These are phyloP conservation scores for Protonibea diacanthus DNA, from an alignment of 2,797 vertebrate genomes.

Conservation along the genomic window DNA sequence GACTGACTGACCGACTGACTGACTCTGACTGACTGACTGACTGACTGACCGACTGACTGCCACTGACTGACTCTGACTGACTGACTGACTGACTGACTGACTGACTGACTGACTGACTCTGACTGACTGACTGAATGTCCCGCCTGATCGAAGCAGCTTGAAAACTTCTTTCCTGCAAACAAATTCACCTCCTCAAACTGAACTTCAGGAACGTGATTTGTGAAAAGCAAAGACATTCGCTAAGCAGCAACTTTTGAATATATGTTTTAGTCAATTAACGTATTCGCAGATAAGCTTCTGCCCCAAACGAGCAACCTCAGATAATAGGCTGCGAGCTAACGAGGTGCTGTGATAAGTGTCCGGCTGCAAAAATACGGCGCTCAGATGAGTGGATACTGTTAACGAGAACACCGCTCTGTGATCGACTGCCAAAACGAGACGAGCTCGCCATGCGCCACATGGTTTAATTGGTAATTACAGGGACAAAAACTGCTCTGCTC, in stretches of 20 bases:
- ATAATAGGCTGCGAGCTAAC: slow-evolving; percentile 46
- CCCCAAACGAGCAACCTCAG: slow-evolving; percentile 29
- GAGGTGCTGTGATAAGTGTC: slow-evolving; percentile 14
- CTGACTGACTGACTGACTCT: not conserved
- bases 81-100: not conserved
- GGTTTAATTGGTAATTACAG: slow-evolving; percentile 51
- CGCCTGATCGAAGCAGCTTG: not conserved
- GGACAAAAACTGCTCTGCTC: slow-evolving; percentile 3
- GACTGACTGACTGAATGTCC: slow-evolving; percentile 4
- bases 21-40: too few species aligned
- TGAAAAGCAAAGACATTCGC: slow-evolving; percentile 14
- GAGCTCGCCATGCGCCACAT: not conserved
- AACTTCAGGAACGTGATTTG: slow-evolving; percentile 23
- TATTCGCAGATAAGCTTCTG: slow-evolving; percentile 19
- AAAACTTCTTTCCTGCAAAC: too few species aligned
- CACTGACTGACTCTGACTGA: too few species aligned
- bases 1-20: too few species aligned
- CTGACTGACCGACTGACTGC: too few species aligned
- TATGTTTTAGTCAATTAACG: slow-evolving; percentile 16
- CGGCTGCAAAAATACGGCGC: not conserved
- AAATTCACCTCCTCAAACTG: not conserved
- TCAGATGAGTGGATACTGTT: slow-evolving; percentile 29
- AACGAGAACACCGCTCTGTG: slow-evolving; percentile 9
- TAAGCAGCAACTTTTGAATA: not conserved
- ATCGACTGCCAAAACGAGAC: slow-evolving; percentile 13